Conservation (phyloP, 2,113 vertebrate species). For the Pachypanchax playfairii region DNA sequence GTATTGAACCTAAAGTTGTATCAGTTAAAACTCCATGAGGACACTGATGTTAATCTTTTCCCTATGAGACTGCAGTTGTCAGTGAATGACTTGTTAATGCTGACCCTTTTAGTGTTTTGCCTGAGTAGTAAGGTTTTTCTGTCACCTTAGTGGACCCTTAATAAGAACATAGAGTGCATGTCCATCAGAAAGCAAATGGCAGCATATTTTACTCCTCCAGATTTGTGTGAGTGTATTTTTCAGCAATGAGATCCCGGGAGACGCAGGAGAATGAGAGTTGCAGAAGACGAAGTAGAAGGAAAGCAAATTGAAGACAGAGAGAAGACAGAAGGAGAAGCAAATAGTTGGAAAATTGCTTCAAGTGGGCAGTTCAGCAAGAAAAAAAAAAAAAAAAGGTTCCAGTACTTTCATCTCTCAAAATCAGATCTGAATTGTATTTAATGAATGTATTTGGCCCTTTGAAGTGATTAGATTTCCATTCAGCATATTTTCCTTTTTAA, state of each 20-base stretch:
- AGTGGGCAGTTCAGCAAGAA: conserved; percentile 19
- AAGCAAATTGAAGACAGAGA: neutral
- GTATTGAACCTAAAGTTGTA: no score
- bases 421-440: no score
- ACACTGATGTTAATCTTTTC: neutral
- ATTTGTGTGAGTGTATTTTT: conserved; percentile 26
- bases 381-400: neutral
- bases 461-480: neutral
- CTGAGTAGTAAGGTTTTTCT: conserved; percentile 16
- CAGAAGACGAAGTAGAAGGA: conserved; percentile 9
- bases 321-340: conserved; percentile 16
- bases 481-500: neutral
- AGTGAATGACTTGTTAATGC: conserved; percentile 19
- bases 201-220: conserved; percentile 22
- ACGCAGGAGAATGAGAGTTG: conserved; percentile 17
- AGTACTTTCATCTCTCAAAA: neutral
- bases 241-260: conserved; percentile 49
- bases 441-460: no score
- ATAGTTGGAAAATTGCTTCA: conserved; percentile 18
- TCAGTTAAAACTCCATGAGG: neutral
- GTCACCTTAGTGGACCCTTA: conserved; percentile 35
- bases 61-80: neutral
- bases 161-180: conserved; percentile 40
- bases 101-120: conserved; percentile 5
- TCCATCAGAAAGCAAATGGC: conserved; percentile 41